Base-by-base conservation (phyloP, 1,140 invertebrate species). In the Drosophila lacteicornis region DNA sequence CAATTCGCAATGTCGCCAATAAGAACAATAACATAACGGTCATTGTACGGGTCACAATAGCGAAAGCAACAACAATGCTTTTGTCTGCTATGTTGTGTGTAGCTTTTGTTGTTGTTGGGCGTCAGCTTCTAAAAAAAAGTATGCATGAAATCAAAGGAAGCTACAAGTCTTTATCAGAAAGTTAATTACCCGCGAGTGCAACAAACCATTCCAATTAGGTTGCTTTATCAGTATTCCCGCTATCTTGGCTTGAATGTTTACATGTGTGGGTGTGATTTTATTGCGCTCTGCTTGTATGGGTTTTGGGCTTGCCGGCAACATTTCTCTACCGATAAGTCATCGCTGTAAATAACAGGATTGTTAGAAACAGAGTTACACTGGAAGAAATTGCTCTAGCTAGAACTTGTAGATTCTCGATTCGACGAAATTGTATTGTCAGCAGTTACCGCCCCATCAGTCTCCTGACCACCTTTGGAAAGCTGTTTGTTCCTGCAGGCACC, bases 1-100 rank as follows among this genome's bases (percentile, higher is more conserved):
- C 63, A 46, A 88, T 75, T 70, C 38, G 66, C 61, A 43, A 55
- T 42, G 38, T 70, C 67, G 46, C 68, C 67, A 85, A 84, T 74
- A 61, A 68, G 82, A 82, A 79, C 77, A 78, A 78, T 61, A 55
- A 86, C 76, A 86, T 83, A 88, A 91, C 69, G 69, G 75, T 55
- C 79, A 70, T 79, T 91, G 85, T 79, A 47, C 49, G 43, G 46
- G n/a, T 38, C 42, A 79, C 40, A 49, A 68, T 78, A 56, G 33
- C 53, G 36, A 56, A 40, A 25, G 17, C 71, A 55, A 69, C n/a
- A 65, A 83, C 59, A 85, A 59, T 22, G 62, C 45, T 45, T 55
- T 51, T 62, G 80, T 38, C 25, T 42, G 9, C 30, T 9, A 6
- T 17, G 47, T 38, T 43, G 40, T 58, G 1, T 55, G 17, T 36